A percentile compares a stretch with the other conserved stretches of the same genome.
phyloP scores from a whole-genome alignment of 2,113 vertebrate species.

The Toxotes chatareus region DNA sequence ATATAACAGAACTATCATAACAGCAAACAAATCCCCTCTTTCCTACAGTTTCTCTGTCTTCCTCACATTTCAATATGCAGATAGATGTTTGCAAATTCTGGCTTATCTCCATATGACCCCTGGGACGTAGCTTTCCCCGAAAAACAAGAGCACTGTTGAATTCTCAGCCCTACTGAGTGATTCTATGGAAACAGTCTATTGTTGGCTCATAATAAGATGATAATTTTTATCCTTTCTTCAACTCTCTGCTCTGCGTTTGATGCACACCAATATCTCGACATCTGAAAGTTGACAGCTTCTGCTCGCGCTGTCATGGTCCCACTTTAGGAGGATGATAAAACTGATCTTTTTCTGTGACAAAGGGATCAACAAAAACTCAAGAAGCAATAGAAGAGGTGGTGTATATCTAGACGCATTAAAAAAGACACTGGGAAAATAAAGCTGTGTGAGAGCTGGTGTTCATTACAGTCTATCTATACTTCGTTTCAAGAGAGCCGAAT shows the following conservation, averaged over 20 bases:
- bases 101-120: slow-evolving; percentile 72
- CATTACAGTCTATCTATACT: slow-evolving; percentile 42
- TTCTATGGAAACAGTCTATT: slow-evolving; percentile 67
- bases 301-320: slow-evolving; percentile 30
- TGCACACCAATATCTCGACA: slow-evolving; percentile 32
- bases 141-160: slow-evolving; percentile 65
- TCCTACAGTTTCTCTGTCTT: slow-evolving; percentile 32
- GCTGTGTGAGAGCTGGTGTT: slow-evolving; percentile 56
- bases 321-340: slow-evolving; percentile 51
- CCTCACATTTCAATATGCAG: slow-evolving; percentile 71
- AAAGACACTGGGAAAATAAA: slow-evolving; percentile 48
- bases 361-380: slow-evolving; percentile 43
- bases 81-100: slow-evolving; percentile 75
- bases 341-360: slow-evolving; percentile 45
- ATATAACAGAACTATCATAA: not conserved
- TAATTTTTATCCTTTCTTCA: slow-evolving; percentile 66
- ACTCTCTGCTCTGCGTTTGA: slow-evolving; percentile 59
- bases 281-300: slow-evolving; percentile 59
- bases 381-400: slow-evolving; percentile 4
- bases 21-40: slow-evolving; percentile 26
- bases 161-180: slow-evolving; percentile 60
- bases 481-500: slow-evolving; percentile 55
- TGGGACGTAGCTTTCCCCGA: slow-evolving; percentile 51
- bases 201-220: slow-evolving; percentile 74
- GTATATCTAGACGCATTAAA: slow-evolving; percentile 8